Evolutionary conservation across 2,113 vertebrate species (phyloP), one percentile per base, ranked within the genome.

Genomic region (Poicephalus meyeri): DNA sequence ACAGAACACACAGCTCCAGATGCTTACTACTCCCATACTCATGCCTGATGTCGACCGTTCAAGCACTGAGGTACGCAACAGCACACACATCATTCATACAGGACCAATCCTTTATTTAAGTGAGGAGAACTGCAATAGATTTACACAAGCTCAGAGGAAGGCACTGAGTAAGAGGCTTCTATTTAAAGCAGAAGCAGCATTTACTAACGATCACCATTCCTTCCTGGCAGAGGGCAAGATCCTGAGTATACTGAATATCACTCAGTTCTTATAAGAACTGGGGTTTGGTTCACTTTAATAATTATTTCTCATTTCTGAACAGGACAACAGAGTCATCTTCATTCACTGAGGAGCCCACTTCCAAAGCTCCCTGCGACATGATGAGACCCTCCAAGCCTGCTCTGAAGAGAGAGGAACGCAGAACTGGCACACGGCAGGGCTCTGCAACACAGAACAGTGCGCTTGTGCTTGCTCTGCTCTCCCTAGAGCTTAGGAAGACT

Each of bases 391-490:
- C 21, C 21, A 18, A 64, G 42, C 42, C 31, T 13, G 46, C 50
- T 86, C 37, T 77, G 80, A 20, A 44, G 68, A 26, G 79, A 13
- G 56, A 66, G 49, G 4, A 28, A 28, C 2, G 5, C 69, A 10
- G 1, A 33, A 70, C 69, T 42, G 77, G 58, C 77, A 28, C 37
- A 13, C 1, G 8, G 52, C 81, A 55, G 63, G 6, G 28, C 37
- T 28, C 49, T 42, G 55, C 2, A 9, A 7, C 68, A 6, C 18
- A 7, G n/a, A 39, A 19, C 46, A 16, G 47, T 2, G 10, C 50
- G 0, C 28, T 10, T 3, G 0, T 31, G 9, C 80, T 33, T 1
- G 1, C 61, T 68, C 35, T 4, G 0, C 58, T 28, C 74, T 66
- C 83, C 82, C 15, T 6, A 0, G 44, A 46, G 14, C 69, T n/a